A percentile compares a stretch with the other conserved stretches of the same genome.
phyloP scores from a whole-genome alignment of 2,888 invertebrate genomes.

The Tortricodes alternella region DNA sequence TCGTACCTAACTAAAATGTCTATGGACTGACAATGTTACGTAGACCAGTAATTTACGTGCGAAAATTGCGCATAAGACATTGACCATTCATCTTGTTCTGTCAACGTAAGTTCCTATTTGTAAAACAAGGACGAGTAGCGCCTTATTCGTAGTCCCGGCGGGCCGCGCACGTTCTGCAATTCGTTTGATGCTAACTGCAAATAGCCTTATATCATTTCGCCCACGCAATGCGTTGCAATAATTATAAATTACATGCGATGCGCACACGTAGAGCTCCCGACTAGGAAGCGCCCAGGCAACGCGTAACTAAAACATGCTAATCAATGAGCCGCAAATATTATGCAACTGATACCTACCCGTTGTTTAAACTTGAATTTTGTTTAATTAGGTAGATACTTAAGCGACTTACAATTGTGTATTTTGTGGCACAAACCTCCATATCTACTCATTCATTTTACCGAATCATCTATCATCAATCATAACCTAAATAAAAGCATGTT shows the following conservation, averaged over 20 bases:
- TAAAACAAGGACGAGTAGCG: conserved; percentile 40
- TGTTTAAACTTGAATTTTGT: conserved; percentile 3
- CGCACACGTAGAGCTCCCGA: conserved; percentile 44
- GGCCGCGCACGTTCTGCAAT: conserved; percentile 47
- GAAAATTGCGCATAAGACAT: conserved; percentile 16
- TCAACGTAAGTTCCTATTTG: conserved; percentile 40
- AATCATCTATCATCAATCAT: too few species aligned
- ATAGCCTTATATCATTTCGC: conserved; percentile 73
- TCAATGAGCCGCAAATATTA: conserved; percentile 50
- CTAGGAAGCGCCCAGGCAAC: conserved; percentile 45
- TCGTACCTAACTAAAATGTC: not conserved
- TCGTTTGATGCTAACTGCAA: conserved; percentile 58
- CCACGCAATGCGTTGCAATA: conserved; percentile 74
- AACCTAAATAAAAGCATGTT: too few species aligned
- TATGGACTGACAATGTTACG: not conserved
- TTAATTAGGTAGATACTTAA: too few species aligned
- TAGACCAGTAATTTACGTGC: conserved; percentile 17
- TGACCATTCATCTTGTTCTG: conserved; percentile 1
- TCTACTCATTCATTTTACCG: too few species aligned
- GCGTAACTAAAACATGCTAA: conserved; percentile 53
- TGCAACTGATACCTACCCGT: conserved; percentile 28
- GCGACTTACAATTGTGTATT: too few species aligned
- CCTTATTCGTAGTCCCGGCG: conserved; percentile 51
- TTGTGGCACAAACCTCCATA: too few species aligned
- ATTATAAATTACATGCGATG: conserved; percentile 70